phyloP scores from a whole-genome alignment of 1,140 invertebrate genomes.

The Caenorhabditis tropicalis region DNA sequence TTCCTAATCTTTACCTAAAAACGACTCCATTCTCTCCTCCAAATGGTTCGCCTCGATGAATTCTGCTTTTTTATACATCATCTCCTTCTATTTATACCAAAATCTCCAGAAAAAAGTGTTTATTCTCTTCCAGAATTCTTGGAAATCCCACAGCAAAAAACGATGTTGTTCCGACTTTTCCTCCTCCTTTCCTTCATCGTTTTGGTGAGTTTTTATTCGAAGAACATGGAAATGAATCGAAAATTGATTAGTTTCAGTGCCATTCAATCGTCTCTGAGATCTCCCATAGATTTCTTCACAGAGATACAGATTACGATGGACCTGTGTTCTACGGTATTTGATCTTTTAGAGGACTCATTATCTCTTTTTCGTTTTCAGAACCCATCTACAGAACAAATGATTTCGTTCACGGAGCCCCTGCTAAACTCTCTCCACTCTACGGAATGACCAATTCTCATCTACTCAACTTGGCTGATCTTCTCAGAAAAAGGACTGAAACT shows the following conservation, averaged over 20 bases:
- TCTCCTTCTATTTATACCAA: not conserved
- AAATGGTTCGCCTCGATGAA: too few species aligned
- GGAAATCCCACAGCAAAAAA: not conserved
- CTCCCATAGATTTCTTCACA: slow-evolving; percentile 14
- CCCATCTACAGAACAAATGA: not conserved
- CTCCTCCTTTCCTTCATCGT: slow-evolving; percentile 20
- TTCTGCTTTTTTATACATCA: not conserved
- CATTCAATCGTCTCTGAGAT: slow-evolving; percentile 27
- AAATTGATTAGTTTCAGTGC: not conserved
- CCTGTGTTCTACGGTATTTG: not conserved
- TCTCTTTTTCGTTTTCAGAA: not conserved
- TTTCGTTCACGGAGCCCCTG: not conserved
- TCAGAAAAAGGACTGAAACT: slow-evolving; percentile 25
- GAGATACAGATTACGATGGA: slow-evolving; percentile 3
- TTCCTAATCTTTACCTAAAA: too few species aligned
- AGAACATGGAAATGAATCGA: not conserved
- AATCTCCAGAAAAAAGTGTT: not conserved
- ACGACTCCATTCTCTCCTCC: too few species aligned
- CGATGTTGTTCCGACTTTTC: slow-evolving; percentile 19
- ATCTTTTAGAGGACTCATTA: not conserved
- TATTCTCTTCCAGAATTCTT: slow-evolving; percentile 17
- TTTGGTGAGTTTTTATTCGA: not conserved
- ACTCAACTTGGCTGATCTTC: slow-evolving; percentile 14
- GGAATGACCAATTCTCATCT: slow-evolving; percentile 34
- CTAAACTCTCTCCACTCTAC: slow-evolving; percentile 22